A percentile compares a stretch with the other conserved stretches of the same genome.
These are phyloP conservation scores for Dermolepida albohirtum DNA, from an alignment of 2,888 invertebrate species.

Conservation along the genomic window DNA sequence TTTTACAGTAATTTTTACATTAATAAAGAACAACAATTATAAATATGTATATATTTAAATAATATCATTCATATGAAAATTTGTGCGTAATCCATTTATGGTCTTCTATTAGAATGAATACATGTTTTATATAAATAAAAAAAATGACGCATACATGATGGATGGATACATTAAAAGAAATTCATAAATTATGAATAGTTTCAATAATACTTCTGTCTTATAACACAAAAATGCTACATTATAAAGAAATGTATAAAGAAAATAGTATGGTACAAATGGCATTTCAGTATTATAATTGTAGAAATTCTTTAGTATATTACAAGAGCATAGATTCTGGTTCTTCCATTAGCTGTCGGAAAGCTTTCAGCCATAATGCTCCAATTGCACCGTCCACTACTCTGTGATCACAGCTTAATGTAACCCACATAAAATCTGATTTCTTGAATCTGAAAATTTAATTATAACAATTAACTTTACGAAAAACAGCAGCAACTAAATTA, in stretches of 20 bases:
- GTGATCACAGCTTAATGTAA: constrained; percentile 97
- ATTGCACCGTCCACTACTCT: constrained; percentile 98
- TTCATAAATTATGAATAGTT: neutral
- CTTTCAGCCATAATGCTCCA: constrained; percentile 94
- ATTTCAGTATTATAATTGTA: constrained; percentile 12
- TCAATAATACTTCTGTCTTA: constrained; percentile 19
- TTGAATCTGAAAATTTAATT: constrained; percentile 71
- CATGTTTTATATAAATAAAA: constrained; percentile 6
- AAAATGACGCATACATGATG: neutral
- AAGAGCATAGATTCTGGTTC: constrained; percentile 95
- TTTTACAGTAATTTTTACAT: constrained; percentile 23
- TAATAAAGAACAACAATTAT: constrained; percentile 17
- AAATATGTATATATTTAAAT: constrained; percentile 24
- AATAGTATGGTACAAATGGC: constrained; percentile 27
- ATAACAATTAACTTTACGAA: neutral
- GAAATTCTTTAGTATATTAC: constrained; percentile 65
- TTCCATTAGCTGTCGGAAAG: constrained; percentile 89
- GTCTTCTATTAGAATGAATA: neutral
- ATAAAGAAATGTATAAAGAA: constrained; percentile 18
- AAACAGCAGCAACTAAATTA: neutral
- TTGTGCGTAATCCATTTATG: neutral
- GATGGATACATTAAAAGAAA: neutral
- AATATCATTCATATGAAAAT: constrained; percentile 15
- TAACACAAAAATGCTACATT: constrained; percentile 10
- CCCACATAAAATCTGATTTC: constrained; percentile 81